These are phyloP conservation scores for Clepsis dumicolana DNA, from an alignment of 2,888 invertebrate genomes.

Conservation along the genomic window DNA sequence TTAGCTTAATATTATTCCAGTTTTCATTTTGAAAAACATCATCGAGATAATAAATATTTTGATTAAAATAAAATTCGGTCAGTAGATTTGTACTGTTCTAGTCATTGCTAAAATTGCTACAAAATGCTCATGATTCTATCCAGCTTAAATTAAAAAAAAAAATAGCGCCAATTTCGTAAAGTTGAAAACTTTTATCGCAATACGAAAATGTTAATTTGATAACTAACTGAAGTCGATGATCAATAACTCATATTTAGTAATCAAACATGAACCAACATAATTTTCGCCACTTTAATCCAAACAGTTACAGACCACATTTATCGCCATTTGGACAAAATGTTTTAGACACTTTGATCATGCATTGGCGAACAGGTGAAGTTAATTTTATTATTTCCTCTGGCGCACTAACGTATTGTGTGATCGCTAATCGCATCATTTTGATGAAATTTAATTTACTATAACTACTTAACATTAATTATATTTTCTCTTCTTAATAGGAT, in stretches of 20 bases:
- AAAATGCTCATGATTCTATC: neutral
- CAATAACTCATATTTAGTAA: no score
- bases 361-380: conserved; percentile 53
- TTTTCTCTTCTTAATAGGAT: conserved; percentile 5
- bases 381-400: neutral
- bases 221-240: no score
- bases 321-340: conserved; percentile 71
- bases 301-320: conserved; percentile 58
- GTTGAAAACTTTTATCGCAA: neutral
- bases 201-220: neutral
- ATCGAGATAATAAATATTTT: no score
- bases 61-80: no score
- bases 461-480: neutral
- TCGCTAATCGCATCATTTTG: neutral
- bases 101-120: neutral
- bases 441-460: neutral
- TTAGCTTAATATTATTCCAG: no score
- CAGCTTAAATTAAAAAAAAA: conserved; percentile 3
- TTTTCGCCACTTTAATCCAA: conserved; percentile 46
- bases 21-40: no score
- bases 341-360: conserved; percentile 57
- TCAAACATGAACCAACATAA: conserved; percentile 32
- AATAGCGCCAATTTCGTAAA: neutral
- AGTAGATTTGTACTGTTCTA: neutral
- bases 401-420: neutral